Evolutionary conservation across 1,140 invertebrate species (phyloP).

Genomic region (Pachypeltis micranthus): DNA sequence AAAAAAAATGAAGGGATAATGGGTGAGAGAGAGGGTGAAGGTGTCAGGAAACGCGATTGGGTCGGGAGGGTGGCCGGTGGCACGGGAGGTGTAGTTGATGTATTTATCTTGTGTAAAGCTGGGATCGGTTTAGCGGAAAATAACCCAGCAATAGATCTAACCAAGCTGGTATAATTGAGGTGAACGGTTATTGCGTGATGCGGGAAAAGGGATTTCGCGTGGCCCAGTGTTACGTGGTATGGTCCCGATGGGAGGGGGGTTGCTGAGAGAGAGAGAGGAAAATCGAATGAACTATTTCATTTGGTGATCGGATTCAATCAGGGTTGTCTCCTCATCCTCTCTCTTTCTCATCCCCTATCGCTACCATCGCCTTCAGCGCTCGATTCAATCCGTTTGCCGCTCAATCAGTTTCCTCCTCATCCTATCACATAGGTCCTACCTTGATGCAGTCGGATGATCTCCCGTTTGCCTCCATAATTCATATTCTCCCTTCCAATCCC

Average conservation of each 20-base stretch:
- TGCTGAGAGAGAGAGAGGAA: neutral
- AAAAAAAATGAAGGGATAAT: constrained; percentile 14
- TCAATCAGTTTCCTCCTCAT: neutral
- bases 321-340: neutral
- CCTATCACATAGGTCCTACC: too few relatives aligned
- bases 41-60: neutral
- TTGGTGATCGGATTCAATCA: constrained; percentile 6
- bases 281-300: constrained; percentile 8
- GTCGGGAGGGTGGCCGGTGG: neutral
- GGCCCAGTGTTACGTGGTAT: neutral
- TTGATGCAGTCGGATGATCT: too few relatives aligned
- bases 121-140: neutral
- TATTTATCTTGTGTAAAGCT: neutral
- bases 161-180: neutral
- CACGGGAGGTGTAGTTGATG: neutral
- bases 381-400: neutral
- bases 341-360: neutral
- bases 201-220: neutral
- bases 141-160: neutral
- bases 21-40: constrained; percentile 9
- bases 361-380: neutral
- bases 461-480: too few relatives aligned
- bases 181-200: neutral
- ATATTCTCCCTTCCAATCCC: too few relatives aligned
- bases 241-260: neutral